These are phyloP conservation scores for Drosophila emarginata DNA, from an alignment of 2,888 invertebrate species.

Conservation along the genomic window DNA sequence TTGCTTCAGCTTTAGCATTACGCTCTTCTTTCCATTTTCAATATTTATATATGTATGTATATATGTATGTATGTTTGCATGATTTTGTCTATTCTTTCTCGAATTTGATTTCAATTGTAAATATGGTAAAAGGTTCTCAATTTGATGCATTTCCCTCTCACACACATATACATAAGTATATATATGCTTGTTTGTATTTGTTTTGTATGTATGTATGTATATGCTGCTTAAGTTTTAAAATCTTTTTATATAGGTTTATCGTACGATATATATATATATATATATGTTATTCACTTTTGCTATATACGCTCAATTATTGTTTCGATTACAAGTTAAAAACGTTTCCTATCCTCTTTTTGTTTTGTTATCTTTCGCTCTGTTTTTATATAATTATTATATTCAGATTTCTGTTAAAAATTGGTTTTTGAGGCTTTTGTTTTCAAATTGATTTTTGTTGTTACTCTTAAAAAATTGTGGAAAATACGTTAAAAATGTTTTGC, in stretches of 20 bases:
- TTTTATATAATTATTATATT: constrained; percentile 1
- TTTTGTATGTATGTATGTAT: constrained; percentile 13
- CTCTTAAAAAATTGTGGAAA: constrained; percentile 36
- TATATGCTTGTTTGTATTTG: constrained; percentile 20
- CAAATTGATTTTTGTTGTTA: constrained; percentile 21
- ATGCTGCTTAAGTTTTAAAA: constrained; percentile 64
- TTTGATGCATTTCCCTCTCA: neutral
- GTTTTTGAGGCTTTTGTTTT: constrained; percentile 34
- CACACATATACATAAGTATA: neutral
- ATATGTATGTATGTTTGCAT: neutral
- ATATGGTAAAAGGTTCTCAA: constrained; percentile 30
- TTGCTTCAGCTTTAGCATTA: constrained; percentile 36
- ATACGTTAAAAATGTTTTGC: constrained; percentile 32
- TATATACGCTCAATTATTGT: constrained; percentile 70
- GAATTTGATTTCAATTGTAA: constrained; percentile 36
- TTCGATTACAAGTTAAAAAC: constrained; percentile 66
- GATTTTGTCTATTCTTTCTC: neutral
- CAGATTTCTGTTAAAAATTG: constrained; percentile 33
- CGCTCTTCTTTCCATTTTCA: neutral
- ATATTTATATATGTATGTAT: constrained; percentile 1
- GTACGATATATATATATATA: constrained; percentile 47
- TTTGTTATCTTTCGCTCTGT: constrained; percentile 24
- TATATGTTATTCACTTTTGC: constrained; percentile 42
- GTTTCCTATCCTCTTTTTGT: constrained; percentile 16
- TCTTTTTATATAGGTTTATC: constrained; percentile 48